Evolutionary conservation across 2,888 invertebrate genomes (phyloP), one percentile per base, ranked within the genome.

Genomic region (Sinelater perroti): DNA sequence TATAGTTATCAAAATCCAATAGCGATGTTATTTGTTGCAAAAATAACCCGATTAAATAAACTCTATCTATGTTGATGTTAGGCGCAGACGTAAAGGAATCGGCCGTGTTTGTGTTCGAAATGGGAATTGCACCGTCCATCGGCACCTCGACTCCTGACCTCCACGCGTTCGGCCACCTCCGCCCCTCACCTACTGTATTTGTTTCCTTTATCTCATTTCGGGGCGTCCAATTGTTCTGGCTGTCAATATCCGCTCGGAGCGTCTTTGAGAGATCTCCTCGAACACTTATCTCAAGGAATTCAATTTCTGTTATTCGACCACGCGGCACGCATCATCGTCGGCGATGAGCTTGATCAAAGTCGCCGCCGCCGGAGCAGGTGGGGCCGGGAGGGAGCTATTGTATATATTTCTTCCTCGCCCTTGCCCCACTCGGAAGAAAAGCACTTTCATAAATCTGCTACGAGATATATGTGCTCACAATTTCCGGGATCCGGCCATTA

Each of bases 401-500:
- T 76, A 76, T 76, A 76, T 76, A 76, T 77, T 74, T 75, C 73
- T 75, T 72, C 71, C 66, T 66, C 66, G 67, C 70, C 69, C 72
- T 70, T 71, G 67, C 74, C 68, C 67, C 70, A 66, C 75, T 70
- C 70, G 75, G 77, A 79, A 79, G 78, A 78, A 79, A 79, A 78
- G 89, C 88, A 88, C 88, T 90, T 90, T 90, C 89, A 90, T 90
- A 90, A 90, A 90, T 90, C 90, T 89, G 89, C 88, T 84, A 83
- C 84, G 86, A 89, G 89, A 90, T 90, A 89, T 89, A 89, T 89
- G 89, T 87, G 89, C 87, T 88, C 89, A 89, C 89, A 89, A 89
- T 89, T 89, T 89, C 89, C 89, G 87, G 89, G 89, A 89, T 88
- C 88, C 89, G 89, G 88, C 89, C 89, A 89, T 89, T 89, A 89